These are phyloP conservation scores for Otis tarda DNA, from an alignment of 2,113 vertebrate species.

Conservation along the genomic window DNA sequence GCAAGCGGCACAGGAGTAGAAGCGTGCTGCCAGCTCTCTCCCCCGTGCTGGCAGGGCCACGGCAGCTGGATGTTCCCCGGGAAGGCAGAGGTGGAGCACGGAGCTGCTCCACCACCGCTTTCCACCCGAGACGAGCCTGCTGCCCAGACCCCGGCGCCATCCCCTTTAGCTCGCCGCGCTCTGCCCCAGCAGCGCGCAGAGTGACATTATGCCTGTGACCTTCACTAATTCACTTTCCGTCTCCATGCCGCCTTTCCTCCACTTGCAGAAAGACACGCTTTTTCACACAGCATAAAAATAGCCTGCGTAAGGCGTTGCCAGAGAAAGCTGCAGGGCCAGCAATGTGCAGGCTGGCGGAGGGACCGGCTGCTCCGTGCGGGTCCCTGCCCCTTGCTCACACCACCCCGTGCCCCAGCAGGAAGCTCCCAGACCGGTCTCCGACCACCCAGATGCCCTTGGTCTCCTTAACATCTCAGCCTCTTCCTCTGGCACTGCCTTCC, in stretches of 20 bases:
- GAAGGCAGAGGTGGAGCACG: not conserved
- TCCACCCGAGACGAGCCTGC: not conserved
- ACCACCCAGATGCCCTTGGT: not conserved
- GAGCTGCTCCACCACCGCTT: not conserved
- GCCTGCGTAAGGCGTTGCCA: constrained; percentile 27
- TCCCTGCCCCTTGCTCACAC: not conserved
- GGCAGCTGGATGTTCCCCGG: not conserved
- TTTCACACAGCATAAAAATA: constrained; percentile 53
- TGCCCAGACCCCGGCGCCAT: rapidly evolving
- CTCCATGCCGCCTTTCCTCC: constrained; percentile 2
- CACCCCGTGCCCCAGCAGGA: not conserved
- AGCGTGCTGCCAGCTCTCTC: not conserved
- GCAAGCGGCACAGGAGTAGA: not conserved
- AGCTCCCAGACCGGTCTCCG: not conserved
- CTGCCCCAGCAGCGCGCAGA: not conserved
- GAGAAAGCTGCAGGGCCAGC: constrained; percentile 39
- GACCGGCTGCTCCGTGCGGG: rapidly evolving
- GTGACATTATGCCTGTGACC: constrained; percentile 15
- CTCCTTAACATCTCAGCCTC: not conserved
- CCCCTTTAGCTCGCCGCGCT: not conserved
- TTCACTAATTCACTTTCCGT: constrained; percentile 57
- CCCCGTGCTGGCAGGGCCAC: not conserved
- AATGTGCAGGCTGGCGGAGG: not conserved
- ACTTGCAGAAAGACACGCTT: constrained; percentile 22
- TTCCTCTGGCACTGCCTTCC: not conserved